Conservation (phyloP, 2,888 invertebrate species). For the Melinaea menophilus region DNA sequence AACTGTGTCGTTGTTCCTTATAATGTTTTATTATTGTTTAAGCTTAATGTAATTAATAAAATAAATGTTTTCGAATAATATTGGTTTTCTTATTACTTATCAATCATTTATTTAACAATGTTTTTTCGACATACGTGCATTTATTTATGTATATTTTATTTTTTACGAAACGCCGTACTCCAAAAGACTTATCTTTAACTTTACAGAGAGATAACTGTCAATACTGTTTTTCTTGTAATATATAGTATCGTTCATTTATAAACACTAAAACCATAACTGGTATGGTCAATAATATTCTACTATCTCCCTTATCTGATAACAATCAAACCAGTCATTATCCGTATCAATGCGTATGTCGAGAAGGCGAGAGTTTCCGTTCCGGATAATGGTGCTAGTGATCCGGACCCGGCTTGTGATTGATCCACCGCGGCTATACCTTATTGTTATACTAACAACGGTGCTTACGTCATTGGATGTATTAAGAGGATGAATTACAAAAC, state of each 20-base stretch:
- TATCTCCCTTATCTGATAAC: too few species aligned
- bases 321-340: background rate
- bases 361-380: conserved; percentile 3
- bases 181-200: too few species aligned
- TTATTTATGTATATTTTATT: background rate
- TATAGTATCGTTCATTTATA: too few species aligned
- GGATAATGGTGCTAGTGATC: conserved; percentile 4
- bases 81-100: background rate
- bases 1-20: conserved; percentile 9
- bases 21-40: conserved; percentile 15
- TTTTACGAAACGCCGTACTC: too few species aligned
- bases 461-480: too few species aligned
- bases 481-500: too few species aligned
- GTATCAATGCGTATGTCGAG: background rate
- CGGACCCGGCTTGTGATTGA: background rate
- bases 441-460: too few species aligned
- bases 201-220: too few species aligned
- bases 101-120: background rate
- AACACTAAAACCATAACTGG: too few species aligned
- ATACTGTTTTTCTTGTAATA: too few species aligned
- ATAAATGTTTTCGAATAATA: conserved; percentile 25
- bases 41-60: conserved; percentile 18
- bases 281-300: too few species aligned
- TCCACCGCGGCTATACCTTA: background rate
- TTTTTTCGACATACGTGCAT: background rate